A percentile compares a stretch with the other conserved stretches of the same genome.
phyloP scores from a whole-genome alignment of 1,140 invertebrate species.

The Drosophila erecta region DNA sequence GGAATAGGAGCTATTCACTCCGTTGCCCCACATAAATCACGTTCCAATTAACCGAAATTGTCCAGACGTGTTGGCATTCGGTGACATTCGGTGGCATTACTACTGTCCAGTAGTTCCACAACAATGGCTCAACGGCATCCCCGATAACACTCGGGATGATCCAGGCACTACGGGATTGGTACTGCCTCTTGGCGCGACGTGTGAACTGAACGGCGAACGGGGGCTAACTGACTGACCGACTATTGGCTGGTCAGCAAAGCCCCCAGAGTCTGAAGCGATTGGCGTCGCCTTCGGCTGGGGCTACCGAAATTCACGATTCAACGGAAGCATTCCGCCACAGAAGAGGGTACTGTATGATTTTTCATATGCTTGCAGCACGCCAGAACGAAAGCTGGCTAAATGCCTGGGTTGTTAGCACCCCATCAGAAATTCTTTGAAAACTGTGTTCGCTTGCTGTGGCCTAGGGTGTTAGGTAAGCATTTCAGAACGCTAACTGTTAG shows the following conservation, averaged over 20 bases:
- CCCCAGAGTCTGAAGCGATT: conserved; percentile 21
- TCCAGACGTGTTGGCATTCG: conserved; percentile 70
- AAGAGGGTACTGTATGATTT: conserved; percentile 21
- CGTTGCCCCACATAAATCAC: conserved; percentile 71
- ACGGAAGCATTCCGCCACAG: conserved; percentile 5
- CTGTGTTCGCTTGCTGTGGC: background rate
- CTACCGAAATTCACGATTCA: conserved; percentile 21
- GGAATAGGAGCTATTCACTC: conserved; percentile 29
- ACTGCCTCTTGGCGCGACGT: conserved; percentile 23
- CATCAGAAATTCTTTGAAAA: background rate
- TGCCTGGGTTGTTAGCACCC: background rate
- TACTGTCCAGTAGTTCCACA: conserved; percentile 12
- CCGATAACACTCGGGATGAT: conserved; percentile 14
- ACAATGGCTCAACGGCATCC: conserved; percentile 22
- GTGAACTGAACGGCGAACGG: conserved; percentile 12
- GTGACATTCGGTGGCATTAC: conserved; percentile 57
- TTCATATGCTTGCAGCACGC: conserved; percentile 5
- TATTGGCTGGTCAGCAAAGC: conserved; percentile 11
- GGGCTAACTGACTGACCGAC: conserved; percentile 17
- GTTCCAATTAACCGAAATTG: conserved; percentile 64
- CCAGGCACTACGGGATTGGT: conserved; percentile 4
- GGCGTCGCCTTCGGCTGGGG: conserved; percentile 24
- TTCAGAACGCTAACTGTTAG: background rate
- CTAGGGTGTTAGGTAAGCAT: background rate
- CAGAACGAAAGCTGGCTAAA: conserved; percentile 1